phyloP scores from a whole-genome alignment of 2,888 invertebrate species.

The Lacanobia wlatinum region DNA sequence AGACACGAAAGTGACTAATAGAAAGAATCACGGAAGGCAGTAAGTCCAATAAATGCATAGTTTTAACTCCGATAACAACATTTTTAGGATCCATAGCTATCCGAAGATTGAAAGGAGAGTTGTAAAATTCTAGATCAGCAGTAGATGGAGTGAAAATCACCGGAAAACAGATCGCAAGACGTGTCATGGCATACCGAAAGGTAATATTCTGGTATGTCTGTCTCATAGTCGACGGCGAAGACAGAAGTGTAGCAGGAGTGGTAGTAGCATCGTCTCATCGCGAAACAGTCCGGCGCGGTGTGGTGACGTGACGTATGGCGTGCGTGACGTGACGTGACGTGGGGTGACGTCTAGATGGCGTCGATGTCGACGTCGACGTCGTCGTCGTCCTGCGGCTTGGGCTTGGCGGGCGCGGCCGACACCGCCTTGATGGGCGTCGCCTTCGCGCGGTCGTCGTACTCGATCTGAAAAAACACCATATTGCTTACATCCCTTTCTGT shows the following conservation, averaged over 20 bases:
- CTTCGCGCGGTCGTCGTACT: slow-evolving; percentile 97
- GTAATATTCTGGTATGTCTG: neutral
- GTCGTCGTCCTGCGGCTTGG: slow-evolving; percentile 92
- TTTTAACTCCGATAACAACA: neutral
- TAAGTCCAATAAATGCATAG: slow-evolving; percentile 60
- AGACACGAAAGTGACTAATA: slow-evolving; percentile 36
- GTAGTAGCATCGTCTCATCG: slow-evolving; percentile 39
- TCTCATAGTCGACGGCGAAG: slow-evolving; percentile 3
- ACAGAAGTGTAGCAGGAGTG: slow-evolving; percentile 37
- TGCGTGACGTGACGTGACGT: slow-evolving; percentile 7
- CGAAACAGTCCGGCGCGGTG: slow-evolving; percentile 41
- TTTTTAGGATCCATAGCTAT: neutral
- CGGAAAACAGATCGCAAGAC: slow-evolving; percentile 1
- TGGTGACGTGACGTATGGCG: slow-evolving; percentile 11
- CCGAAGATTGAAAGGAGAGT: neutral
- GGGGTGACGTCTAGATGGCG: slow-evolving; percentile 93
- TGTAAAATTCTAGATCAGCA: slow-evolving; percentile 11
- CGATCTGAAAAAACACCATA: slow-evolving; percentile 91
- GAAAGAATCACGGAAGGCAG: slow-evolving; percentile 41
- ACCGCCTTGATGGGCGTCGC: slow-evolving; percentile 93
- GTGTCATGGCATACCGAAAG: neutral
- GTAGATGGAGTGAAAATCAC: slow-evolving; percentile 6
- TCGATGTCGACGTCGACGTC: slow-evolving; percentile 97
- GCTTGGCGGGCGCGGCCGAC: slow-evolving; percentile 79
- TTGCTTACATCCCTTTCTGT: neutral